Conservation (phyloP, 2,113 vertebrate genomes). For the Cercopithecus mona region DNA sequence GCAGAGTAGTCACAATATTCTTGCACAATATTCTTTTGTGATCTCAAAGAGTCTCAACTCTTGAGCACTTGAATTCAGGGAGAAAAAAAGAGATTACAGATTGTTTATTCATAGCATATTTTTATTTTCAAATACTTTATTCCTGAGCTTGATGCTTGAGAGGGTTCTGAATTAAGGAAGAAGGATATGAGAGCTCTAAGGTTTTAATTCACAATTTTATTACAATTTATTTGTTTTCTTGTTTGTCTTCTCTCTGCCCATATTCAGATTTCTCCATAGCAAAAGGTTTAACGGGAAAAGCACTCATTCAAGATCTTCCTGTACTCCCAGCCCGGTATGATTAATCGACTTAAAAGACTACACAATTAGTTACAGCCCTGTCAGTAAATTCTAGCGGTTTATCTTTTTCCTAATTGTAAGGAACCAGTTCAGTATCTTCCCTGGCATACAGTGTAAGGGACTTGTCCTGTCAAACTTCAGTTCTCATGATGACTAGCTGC, state of each 20-base stretch:
- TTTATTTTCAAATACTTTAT: slow-evolving; percentile 28
- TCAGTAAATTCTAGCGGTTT: not conserved
- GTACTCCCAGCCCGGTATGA: not conserved
- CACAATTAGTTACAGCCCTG: not conserved
- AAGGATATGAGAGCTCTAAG: not conserved
- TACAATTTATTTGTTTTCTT: not conserved
- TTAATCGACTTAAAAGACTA: slow-evolving; percentile 23
- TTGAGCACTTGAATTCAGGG: not conserved
- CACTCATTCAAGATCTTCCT: not conserved
- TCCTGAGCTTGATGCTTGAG: not conserved
- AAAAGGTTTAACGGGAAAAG: not conserved
- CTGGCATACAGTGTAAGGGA: not conserved
- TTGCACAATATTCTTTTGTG: not conserved
- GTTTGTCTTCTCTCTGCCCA: too few species aligned
- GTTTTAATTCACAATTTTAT: slow-evolving; percentile 20
- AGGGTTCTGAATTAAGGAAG: not conserved
- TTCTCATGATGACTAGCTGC: not conserved
- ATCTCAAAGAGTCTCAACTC: not conserved
- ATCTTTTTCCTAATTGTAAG: not conserved
- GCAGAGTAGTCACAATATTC: not conserved
- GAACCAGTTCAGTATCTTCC: not conserved
- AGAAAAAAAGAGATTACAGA: not conserved
- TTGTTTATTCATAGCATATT: not conserved
- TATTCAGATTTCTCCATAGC: not conserved
- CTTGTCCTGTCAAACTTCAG: not conserved